Percentiles rank a stretch among this genome's conserved stretches.
Conservation (phyloP, 2,797 vertebrate species). For the Epinephelus malabaricus region DNA sequence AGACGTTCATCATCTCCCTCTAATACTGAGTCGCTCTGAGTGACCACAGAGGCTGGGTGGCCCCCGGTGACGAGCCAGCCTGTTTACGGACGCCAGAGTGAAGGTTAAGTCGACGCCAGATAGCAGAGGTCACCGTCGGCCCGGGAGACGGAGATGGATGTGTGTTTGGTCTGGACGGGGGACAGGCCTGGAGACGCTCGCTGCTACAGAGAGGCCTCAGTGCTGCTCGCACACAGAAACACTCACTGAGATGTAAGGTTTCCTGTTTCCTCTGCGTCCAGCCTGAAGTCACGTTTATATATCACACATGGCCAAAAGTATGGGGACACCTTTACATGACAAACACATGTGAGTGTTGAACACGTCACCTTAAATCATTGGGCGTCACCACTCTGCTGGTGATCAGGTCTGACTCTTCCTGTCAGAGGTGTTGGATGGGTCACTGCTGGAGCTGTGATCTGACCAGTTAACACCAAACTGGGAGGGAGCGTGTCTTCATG, state of each 20-base stretch:
- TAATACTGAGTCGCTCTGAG: slow-evolving; percentile 63
- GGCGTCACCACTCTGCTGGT: no score
- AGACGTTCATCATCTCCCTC: slow-evolving; percentile 67
- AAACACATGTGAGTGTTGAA: background rate
- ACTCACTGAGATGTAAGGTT: slow-evolving; percentile 22
- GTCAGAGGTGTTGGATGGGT: background rate
- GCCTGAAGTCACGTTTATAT: background rate
- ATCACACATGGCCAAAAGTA: background rate
- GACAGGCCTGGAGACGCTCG: slow-evolving; percentile 66
- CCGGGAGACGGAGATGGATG: slow-evolving; percentile 71
- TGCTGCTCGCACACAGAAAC: slow-evolving; percentile 35
- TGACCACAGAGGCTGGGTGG: slow-evolving; percentile 82
- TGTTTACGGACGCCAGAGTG: slow-evolving; percentile 78
- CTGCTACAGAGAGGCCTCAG: slow-evolving; percentile 44
- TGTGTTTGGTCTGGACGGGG: slow-evolving; percentile 83
- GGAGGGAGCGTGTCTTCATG: background rate
- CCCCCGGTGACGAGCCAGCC: slow-evolving; percentile 67
- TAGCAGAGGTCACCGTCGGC: slow-evolving; percentile 76
- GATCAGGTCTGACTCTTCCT: background rate
- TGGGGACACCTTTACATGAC: background rate
- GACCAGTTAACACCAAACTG: background rate
- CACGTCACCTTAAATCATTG: background rate
- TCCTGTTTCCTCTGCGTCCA: background rate
- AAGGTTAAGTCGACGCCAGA: slow-evolving; percentile 71
- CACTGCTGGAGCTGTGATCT: no score